Evolutionary conservation across 2,888 invertebrate species (phyloP).

Genomic region (Perithous albicinctus): DNA sequence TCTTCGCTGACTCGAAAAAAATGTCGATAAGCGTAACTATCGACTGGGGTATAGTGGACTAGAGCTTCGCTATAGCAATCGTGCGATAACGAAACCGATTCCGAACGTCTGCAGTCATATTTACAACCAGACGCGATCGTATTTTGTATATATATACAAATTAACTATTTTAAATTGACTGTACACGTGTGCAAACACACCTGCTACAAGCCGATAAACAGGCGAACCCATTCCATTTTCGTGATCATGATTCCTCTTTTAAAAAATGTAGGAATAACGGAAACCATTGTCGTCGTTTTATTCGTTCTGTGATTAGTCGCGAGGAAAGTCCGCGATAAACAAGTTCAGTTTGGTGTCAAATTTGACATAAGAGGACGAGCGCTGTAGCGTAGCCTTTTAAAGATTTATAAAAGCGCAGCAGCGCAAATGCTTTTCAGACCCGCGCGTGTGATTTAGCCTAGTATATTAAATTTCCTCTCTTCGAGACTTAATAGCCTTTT

Average conservation of each 20-base stretch:
- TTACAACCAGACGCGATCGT: not conserved
- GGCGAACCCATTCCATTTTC: not conserved
- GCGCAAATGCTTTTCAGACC: no score
- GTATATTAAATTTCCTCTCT: not conserved
- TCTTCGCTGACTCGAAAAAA: not conserved
- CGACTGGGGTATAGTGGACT: not conserved
- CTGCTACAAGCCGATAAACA: not conserved
- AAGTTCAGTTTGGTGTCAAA: no score
- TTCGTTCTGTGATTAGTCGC: no score
- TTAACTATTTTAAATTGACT: not conserved
- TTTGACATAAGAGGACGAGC: no score
- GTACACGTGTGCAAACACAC: conserved; percentile 26
- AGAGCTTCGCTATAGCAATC: conserved; percentile 1
- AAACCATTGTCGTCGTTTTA: no score
- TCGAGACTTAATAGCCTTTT: not conserved
- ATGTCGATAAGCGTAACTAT: conserved; percentile 27
- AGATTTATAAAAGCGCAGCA: no score
- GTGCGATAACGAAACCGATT: conserved; percentile 38
- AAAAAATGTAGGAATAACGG: no score
- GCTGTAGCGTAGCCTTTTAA: no score
- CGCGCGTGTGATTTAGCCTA: no score
- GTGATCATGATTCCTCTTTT: not conserved
- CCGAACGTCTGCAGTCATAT: not conserved
- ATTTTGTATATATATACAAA: conserved; percentile 4
- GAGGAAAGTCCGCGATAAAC: no score